Evolutionary conservation across 2,888 invertebrate species (phyloP).

Genomic region (Sinhomidia bicolor): DNA sequence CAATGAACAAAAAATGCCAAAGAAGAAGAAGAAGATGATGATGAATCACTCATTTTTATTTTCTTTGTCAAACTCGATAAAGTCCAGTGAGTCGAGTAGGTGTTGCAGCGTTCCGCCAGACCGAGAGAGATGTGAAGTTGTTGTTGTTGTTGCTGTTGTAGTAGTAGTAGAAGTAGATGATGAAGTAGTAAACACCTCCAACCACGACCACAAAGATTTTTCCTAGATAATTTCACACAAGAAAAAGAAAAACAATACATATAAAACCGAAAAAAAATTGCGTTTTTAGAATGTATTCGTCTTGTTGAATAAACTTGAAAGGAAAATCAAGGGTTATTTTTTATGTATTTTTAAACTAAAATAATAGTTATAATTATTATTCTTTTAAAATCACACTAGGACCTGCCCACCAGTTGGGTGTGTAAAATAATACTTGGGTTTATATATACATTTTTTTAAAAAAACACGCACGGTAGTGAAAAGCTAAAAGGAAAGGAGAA

Average conservation of each 20-base stretch:
- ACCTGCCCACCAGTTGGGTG: too few species aligned
- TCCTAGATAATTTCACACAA: constrained; percentile 24
- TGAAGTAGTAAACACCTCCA: too few species aligned
- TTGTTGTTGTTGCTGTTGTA: too few species aligned
- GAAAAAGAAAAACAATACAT: constrained; percentile 7
- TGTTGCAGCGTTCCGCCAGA: neutral
- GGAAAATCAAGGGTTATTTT: neutral
- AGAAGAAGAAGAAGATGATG: neutral
- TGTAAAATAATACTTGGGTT: neutral
- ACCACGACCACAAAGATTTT: constrained; percentile 37
- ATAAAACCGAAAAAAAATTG: too few species aligned
- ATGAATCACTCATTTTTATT: neutral
- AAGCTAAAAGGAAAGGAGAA: neutral
- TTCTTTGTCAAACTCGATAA: neutral
- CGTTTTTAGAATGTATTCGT: too few species aligned
- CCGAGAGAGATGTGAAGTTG: too few species aligned
- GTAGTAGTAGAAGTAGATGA: too few species aligned
- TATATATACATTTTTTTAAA: too few species aligned
- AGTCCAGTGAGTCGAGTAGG: constrained; percentile 4
- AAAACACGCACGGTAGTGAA: neutral
- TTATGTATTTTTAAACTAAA: neutral
- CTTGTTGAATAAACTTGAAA: too few species aligned
- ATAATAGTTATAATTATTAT: too few species aligned
- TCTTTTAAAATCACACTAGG: too few species aligned
- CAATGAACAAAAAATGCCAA: neutral